Base-by-base conservation (phyloP, 2,797 vertebrate species). In the Microctenopoma stevenorrisi region DNA sequence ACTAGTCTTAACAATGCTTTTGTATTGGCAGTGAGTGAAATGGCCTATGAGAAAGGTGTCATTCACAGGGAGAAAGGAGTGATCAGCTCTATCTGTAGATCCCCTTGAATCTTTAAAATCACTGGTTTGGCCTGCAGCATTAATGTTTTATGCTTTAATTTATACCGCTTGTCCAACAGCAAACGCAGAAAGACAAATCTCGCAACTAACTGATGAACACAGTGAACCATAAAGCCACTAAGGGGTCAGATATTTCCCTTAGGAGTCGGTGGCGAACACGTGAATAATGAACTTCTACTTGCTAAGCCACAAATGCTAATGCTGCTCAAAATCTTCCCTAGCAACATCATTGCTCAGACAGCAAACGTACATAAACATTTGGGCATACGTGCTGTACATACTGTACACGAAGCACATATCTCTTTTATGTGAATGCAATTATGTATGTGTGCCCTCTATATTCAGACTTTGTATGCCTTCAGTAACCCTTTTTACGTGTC, bases 391-490 rank as follows among this genome's bases (percentile, higher is more conserved):
- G 37, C 37, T 37, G 2, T 37, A 9, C 10, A 37, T 33, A 33
- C 30, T 33, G 30, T 33, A 33, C 30, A 33, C 7, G 6, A 7
- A 33, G 30, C 1, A 37, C 37, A 37, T 37, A 10, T 37, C 8
- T 2, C 11, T 37, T 37, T 2, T 37, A 37, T 37, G 37, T 37
- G 37, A 9, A 37, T 52, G 7, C 22, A 11, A 14, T 10, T 30
- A 3, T 22, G 10, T 33, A 43, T 5, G 10, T 15, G 7, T 57
- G 59, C 14, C 18, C 5, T 40, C 16, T 11, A 12, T 67, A 71
- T 49, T 71, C 51, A 74, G 67, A 44, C 26, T 7, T 54, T 18
- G 43, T 38, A 59, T 56, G 50, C 49, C 57, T 63, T 63, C 58
- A 62, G 76, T 74, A 67, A 64, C 62, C 4, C 0, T 52, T 9